Evolutionary conservation across 2,888 invertebrate genomes (phyloP).

Genomic region (Trachelus iudaicus): DNA sequence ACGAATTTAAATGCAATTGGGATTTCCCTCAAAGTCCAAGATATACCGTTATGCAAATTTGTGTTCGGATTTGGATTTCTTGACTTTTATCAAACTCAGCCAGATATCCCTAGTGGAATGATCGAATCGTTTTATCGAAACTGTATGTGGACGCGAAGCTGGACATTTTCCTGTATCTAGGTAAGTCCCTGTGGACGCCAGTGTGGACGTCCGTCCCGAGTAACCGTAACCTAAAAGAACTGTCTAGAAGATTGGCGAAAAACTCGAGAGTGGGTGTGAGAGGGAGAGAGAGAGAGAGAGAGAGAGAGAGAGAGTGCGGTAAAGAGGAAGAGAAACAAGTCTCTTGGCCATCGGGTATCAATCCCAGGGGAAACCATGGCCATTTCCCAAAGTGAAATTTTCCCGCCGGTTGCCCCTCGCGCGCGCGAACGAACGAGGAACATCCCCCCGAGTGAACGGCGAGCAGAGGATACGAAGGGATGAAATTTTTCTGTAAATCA

Average conservation of each 20-base stretch:
- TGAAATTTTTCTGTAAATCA: background rate
- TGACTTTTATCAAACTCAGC: background rate
- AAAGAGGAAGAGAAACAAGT: background rate
- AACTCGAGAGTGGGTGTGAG: background rate
- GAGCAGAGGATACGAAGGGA: background rate
- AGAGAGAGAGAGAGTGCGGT: background rate
- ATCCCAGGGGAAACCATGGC: background rate
- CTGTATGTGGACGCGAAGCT: background rate
- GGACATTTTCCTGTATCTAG: background rate
- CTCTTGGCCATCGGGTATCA: background rate
- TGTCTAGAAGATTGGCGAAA: background rate
- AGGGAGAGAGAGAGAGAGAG: no score
- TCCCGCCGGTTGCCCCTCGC: no score
- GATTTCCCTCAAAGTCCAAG: background rate
- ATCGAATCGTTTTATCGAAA: background rate
- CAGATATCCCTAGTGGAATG: background rate
- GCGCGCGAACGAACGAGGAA: background rate
- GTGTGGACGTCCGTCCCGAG: background rate
- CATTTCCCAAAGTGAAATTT: background rate
- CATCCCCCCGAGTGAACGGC: background rate
- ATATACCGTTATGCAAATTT: background rate
- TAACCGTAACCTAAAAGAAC: background rate
- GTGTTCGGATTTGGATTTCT: background rate
- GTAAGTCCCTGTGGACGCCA: background rate
- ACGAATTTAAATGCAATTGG: background rate